Percentiles rank a stretch among this genome's conserved stretches.
Evolutionary conservation across 2,113 vertebrate species (phyloP).

Genomic region (Hiodon alosoides): DNA sequence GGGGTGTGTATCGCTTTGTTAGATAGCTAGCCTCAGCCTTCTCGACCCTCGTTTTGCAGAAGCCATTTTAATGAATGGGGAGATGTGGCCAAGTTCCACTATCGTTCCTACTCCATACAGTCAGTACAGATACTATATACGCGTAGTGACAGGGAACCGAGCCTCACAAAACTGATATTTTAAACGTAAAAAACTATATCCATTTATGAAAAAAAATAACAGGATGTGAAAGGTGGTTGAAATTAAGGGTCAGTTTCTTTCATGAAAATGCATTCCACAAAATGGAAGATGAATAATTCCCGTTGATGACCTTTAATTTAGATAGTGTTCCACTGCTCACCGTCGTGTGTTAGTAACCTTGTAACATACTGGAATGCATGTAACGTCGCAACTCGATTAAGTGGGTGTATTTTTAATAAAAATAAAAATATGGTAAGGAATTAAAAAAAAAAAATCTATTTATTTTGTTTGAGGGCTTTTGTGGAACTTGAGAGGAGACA

Average conservation of each 20-base stretch:
- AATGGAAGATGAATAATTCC: conserved; percentile 74
- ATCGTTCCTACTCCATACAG: conserved; percentile 27
- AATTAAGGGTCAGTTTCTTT: conserved; percentile 72
- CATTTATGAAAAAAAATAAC: conserved; percentile 20
- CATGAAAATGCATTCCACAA: conserved; percentile 67
- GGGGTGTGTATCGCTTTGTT: conserved; percentile 63
- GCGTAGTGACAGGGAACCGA: conserved; percentile 21
- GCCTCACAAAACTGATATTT: conserved; percentile 1
- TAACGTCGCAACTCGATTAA: no score
- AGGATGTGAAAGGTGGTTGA: conserved; percentile 32
- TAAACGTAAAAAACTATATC: background rate
- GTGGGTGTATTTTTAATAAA: no score
- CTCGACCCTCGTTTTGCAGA: conserved; percentile 53
- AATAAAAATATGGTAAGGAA: no score
- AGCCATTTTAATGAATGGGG: conserved; percentile 74
- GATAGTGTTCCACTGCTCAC: no score
- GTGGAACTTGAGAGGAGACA: no score
- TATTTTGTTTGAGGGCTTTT: no score
- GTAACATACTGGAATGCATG: no score
- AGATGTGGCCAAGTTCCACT: conserved; percentile 38
- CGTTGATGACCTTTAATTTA: conserved; percentile 44
- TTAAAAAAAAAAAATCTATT: no score
- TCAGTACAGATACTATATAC: conserved; percentile 25
- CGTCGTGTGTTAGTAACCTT: no score
- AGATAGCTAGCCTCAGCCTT: conserved; percentile 44